Conservation (phyloP, 1,140 invertebrate genomes). For the Drosophila arawakana region DNA sequence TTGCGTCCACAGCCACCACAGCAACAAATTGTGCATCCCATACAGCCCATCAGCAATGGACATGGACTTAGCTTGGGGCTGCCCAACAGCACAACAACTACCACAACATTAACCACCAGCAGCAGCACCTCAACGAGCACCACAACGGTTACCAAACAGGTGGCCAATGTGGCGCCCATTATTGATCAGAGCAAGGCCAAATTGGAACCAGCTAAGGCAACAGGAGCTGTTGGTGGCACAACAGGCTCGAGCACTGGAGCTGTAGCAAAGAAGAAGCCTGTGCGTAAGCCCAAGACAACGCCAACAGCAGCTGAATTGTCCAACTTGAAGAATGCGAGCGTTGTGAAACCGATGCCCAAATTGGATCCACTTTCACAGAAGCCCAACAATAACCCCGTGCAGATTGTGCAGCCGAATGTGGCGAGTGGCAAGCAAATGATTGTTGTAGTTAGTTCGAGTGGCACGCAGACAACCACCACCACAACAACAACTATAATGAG, state of each 20-base stretch:
- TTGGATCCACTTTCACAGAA: conserved; percentile 78
- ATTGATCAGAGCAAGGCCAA: conserved; percentile 83
- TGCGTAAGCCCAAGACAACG: conserved; percentile 75
- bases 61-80: conserved; percentile 35
- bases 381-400: conserved; percentile 80
- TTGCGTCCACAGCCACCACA: conserved; percentile 68
- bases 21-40: conserved; percentile 80
- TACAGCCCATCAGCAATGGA: conserved; percentile 71
- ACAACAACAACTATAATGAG: conserved; percentile 75
- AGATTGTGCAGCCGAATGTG: conserved; percentile 81
- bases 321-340: conserved; percentile 73
- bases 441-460: conserved; percentile 59
- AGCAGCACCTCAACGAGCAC: conserved; percentile 63
- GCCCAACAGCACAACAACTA: conserved; percentile 64
- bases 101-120: conserved; percentile 54
- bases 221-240: conserved; percentile 15
- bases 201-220: conserved; percentile 62
- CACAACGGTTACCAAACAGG: conserved; percentile 76
- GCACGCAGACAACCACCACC: conserved; percentile 58
- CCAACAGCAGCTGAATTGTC: conserved; percentile 71
- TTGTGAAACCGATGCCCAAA: conserved; percentile 81
- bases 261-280: conserved; percentile 78
- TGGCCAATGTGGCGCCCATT: conserved; percentile 82
- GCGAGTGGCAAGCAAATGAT: conserved; percentile 81
- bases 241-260: conserved; percentile 49